Percentiles rank a stretch among this genome's conserved stretches.
Evolutionary conservation across 1,140 invertebrate species (phyloP).

Genomic region (Drosophila carrolli): DNA sequence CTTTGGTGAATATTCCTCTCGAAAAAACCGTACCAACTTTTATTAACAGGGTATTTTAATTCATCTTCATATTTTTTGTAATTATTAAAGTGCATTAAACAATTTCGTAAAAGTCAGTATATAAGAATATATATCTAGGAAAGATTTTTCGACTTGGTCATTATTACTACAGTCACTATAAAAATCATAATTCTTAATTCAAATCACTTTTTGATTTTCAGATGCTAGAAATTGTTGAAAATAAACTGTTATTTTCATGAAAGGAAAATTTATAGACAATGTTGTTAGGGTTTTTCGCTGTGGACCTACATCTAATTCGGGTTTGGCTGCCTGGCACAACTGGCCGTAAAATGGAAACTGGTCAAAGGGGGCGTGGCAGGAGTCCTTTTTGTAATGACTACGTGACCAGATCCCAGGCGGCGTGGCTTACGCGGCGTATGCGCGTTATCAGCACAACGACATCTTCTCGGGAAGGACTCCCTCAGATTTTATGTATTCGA

Average conservation of each 20-base stretch:
- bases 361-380: conserved; percentile 36
- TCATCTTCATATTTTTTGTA: too few relatives aligned
- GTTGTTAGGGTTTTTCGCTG: neutral
- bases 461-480: conserved; percentile 49
- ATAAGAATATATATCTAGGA: too few relatives aligned
- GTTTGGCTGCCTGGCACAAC: conserved; percentile 45
- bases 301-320: conserved; percentile 75
- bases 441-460: conserved; percentile 67
- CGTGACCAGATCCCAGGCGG: conserved; percentile 55
- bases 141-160: too few relatives aligned
- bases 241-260: neutral
- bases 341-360: conserved; percentile 59
- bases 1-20: neutral
- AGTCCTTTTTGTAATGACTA: conserved; percentile 63
- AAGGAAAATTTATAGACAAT: too few relatives aligned
- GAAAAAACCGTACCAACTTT: neutral
- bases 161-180: too few relatives aligned
- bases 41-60: too few relatives aligned
- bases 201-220: too few relatives aligned
- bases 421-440: conserved; percentile 76
- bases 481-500: conserved; percentile 72
- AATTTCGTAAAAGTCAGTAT: too few relatives aligned
- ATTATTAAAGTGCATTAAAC: too few relatives aligned
- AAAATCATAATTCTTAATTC: too few relatives aligned
- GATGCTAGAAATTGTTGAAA: neutral